Percentiles rank a stretch among this genome's conserved stretches.
phyloP scores from a whole-genome alignment of 1,140 invertebrate genomes.

The Aphis craccivora region DNA sequence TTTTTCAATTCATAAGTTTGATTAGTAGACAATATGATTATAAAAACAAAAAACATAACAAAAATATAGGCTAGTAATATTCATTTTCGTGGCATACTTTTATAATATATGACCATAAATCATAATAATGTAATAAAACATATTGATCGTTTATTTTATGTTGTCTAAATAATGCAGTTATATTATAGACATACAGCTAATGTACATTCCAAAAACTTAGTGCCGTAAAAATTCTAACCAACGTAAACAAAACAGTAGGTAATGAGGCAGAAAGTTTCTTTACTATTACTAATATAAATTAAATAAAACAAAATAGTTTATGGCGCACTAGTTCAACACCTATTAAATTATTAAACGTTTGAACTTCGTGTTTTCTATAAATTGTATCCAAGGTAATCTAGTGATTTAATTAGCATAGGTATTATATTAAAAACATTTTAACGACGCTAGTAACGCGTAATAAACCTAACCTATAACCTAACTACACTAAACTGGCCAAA shows the following conservation, averaged over 20 bases:
- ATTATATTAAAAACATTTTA: background rate
- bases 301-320: background rate
- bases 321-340: background rate
- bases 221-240: background rate
- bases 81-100: background rate
- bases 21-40: background rate
- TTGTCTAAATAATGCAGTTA: background rate
- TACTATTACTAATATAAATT: background rate
- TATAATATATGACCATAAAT: background rate
- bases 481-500: background rate
- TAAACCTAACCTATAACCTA: background rate
- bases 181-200: background rate
- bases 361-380: background rate
- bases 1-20: background rate
- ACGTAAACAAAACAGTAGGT: background rate
- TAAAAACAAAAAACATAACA: background rate
- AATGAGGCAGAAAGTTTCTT: background rate
- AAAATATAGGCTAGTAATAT: background rate
- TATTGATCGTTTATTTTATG: background rate
- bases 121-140: background rate
- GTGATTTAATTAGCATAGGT: conserved; percentile 15
- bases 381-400: background rate
- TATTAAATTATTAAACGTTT: background rate
- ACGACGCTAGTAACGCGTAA: background rate
- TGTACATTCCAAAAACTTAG: background rate